These are phyloP conservation scores for Lithophane ornitopus DNA, from an alignment of 2,888 invertebrate genomes.

Conservation along the genomic window DNA sequence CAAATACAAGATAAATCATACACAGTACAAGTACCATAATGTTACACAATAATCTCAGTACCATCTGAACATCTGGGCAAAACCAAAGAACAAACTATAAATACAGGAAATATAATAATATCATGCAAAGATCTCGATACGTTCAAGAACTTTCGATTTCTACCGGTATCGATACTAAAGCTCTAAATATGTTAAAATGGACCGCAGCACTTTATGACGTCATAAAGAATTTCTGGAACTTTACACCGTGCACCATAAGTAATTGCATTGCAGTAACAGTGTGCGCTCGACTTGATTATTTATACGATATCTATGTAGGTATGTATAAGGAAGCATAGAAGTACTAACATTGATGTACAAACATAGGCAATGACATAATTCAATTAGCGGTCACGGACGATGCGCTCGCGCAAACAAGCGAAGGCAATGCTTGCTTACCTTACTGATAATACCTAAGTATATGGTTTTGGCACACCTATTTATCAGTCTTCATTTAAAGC, in stretches of 20 bases:
- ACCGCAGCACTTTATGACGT: constrained; percentile 12
- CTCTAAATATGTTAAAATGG: background rate
- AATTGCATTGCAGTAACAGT: constrained; percentile 1
- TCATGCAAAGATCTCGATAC: constrained; percentile 13
- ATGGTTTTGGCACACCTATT: constrained; percentile 19
- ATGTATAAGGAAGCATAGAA: constrained; percentile 18
- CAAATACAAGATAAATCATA: constrained; percentile 8
- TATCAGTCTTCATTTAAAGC: background rate
- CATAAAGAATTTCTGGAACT: constrained; percentile 9
- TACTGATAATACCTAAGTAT: background rate
- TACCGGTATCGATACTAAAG: constrained; percentile 4
- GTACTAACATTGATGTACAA: constrained; percentile 24
- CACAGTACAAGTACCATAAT: background rate
- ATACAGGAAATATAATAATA: constrained; percentile 13
- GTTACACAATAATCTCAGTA: constrained; percentile 7
- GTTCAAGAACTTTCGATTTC: constrained; percentile 33
- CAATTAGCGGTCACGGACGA: constrained; percentile 19
- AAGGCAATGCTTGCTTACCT: constrained; percentile 19
- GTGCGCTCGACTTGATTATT: constrained; percentile 12
- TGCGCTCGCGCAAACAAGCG: constrained; percentile 45
- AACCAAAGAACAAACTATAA: constrained; percentile 13
- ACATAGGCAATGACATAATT: constrained; percentile 20
- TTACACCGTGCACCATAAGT: constrained; percentile 3
- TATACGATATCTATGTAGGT: constrained; percentile 13
- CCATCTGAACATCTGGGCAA: background rate